These are phyloP conservation scores for Lutjanus campechanus DNA, from an alignment of 2,797 vertebrate species.

Conservation along the genomic window DNA sequence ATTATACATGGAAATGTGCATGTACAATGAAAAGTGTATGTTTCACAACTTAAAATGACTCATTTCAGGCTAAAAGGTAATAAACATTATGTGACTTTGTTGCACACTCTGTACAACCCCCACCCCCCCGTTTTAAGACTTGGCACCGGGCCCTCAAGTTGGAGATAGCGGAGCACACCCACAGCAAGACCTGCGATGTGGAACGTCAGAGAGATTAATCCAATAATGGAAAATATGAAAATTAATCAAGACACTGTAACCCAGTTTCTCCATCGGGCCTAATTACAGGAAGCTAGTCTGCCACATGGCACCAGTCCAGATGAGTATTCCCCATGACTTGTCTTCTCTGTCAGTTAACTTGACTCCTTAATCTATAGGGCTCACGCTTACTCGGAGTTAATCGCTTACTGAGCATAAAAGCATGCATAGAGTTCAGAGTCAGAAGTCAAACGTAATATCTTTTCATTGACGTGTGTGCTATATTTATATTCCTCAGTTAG, in stretches of 20 bases:
- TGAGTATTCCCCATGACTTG: constrained; percentile 27
- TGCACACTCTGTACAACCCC: not conserved
- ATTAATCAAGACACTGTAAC: constrained; percentile 69
- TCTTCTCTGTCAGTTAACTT: constrained; percentile 28
- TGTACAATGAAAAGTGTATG: not conserved
- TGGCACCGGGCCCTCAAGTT: constrained; percentile 41
- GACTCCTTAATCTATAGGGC: constrained; percentile 26
- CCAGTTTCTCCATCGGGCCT: constrained; percentile 59
- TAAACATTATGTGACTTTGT: constrained; percentile 11
- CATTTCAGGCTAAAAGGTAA: constrained; percentile 21
- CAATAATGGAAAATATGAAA: constrained; percentile 66
- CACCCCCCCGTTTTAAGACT: constrained; percentile 6
- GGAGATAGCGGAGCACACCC: constrained; percentile 36
- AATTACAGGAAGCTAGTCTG: constrained; percentile 58
- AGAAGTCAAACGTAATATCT: not conserved
- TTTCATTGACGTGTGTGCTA: not conserved
- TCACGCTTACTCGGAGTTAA: not conserved
- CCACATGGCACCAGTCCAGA: constrained; percentile 51
- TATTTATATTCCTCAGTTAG: not conserved
- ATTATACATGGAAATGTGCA: constrained; percentile 8
- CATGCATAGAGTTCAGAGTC: not conserved
- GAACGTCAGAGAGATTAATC: constrained; percentile 61
- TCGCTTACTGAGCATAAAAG: constrained; percentile 8
- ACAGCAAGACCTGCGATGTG: constrained; percentile 51
- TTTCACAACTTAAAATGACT: constrained; percentile 13